phyloP scores from a whole-genome alignment of 1,140 invertebrate genomes.

The Aphelinus certus region DNA sequence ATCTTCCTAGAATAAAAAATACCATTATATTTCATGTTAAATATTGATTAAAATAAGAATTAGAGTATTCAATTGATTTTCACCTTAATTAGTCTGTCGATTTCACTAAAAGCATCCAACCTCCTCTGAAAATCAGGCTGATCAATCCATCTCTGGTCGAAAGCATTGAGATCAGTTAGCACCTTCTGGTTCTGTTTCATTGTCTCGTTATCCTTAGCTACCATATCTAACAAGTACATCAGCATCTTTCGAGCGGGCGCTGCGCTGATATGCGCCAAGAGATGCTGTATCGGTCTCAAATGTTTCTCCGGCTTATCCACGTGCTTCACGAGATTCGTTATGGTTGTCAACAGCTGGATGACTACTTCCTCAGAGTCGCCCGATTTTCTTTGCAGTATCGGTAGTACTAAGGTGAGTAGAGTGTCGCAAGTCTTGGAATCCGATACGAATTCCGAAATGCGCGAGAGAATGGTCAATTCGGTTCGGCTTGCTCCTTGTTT shows the following conservation, averaged over 20 bases:
- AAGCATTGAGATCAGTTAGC: constrained; percentile 83
- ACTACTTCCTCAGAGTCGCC: constrained; percentile 69
- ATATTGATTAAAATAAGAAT: too few relatives aligned
- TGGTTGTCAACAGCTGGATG: constrained; percentile 74
- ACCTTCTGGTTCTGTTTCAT: constrained; percentile 63
- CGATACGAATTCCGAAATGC: constrained; percentile 78
- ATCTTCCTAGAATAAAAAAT: constrained; percentile 44
- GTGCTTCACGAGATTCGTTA: constrained; percentile 78
- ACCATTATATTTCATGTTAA: background rate
- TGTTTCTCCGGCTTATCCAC: constrained; percentile 74
- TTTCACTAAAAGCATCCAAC: constrained; percentile 76
- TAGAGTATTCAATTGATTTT: background rate
- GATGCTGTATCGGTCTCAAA: constrained; percentile 71
- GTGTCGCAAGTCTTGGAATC: constrained; percentile 74
- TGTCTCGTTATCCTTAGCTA: constrained; percentile 59
- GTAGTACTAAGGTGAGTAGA: constrained; percentile 77
- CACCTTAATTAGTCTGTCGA: constrained; percentile 70
- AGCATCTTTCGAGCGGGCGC: constrained; percentile 74
- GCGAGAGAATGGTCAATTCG: constrained; percentile 82
- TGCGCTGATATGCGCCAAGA: constrained; percentile 72
- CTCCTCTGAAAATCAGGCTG: constrained; percentile 90
- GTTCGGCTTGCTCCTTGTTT: constrained; percentile 71
- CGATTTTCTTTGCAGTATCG: constrained; percentile 76
- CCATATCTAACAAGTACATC: constrained; percentile 67
- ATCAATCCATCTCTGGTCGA: constrained; percentile 85